Evolutionary conservation across 2,797 vertebrate species (phyloP).

Genomic region (Oreonectes daqikongensis): DNA sequence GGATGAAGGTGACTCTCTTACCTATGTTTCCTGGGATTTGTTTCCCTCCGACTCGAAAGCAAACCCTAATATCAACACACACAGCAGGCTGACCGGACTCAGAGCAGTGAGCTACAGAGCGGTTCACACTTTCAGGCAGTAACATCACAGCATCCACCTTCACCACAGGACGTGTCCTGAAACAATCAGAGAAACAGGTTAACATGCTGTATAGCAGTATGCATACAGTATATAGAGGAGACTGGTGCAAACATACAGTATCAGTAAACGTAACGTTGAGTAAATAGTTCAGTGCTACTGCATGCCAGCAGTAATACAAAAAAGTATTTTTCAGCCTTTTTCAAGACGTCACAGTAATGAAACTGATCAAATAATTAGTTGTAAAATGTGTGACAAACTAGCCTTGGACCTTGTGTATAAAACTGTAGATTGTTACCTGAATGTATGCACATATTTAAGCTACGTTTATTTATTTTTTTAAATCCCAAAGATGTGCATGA

Average conservation of each 20-base stretch:
- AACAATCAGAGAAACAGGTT: constrained; percentile 35
- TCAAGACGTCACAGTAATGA: no score
- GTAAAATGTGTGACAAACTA: no score
- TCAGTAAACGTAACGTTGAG: not conserved
- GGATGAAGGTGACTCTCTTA: constrained; percentile 59
- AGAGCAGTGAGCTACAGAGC: constrained; percentile 75
- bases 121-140: constrained; percentile 83
- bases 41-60: constrained; percentile 85
- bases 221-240: not conserved
- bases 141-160: constrained; percentile 82
- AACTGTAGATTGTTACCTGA: no score
- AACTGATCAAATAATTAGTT: no score
- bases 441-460: no score
- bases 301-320: no score
- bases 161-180: constrained; percentile 89
- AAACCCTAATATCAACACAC: constrained; percentile 84
- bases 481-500: no score
- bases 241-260: not conserved
- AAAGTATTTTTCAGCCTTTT: no score
- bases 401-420: no score
- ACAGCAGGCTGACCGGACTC: constrained; percentile 79
- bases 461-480: no score
- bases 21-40: constrained; percentile 83
- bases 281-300: not conserved
- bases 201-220: not conserved